Evolutionary conservation across 2,797 vertebrate genomes (phyloP).

Genomic region (Pantherophis alleghaniensis): DNA sequence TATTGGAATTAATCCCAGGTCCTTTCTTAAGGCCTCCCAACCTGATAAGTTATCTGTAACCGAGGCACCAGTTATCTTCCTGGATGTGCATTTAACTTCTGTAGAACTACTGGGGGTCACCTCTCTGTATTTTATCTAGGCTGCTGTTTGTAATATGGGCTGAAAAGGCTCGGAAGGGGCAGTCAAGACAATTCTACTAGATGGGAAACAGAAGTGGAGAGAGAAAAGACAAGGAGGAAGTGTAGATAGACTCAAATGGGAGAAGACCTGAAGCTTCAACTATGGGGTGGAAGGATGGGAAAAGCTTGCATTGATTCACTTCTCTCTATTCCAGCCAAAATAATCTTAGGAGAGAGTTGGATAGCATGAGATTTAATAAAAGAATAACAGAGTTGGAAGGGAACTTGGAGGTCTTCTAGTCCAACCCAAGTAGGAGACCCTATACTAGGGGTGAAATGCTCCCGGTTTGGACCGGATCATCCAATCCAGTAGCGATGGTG

Average conservation of each 20-base stretch:
- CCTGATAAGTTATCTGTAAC: constrained; percentile 62
- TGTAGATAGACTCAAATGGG: background rate
- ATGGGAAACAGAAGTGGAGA: background rate
- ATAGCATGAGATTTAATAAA: background rate
- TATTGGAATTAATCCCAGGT: constrained; percentile 52
- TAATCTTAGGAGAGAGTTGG: background rate
- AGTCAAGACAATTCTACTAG: background rate
- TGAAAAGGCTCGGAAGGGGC: background rate
- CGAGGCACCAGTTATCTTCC: constrained; percentile 51
- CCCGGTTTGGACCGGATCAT: too few relatives aligned
- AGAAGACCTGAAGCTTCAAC: background rate
- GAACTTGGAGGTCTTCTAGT: background rate
- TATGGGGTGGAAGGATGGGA: too few relatives aligned
- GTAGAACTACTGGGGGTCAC: constrained; percentile 5
- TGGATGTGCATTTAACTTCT: constrained; percentile 50
- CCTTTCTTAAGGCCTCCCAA: constrained; percentile 29
- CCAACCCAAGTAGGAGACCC: background rate
- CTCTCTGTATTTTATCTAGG: constrained; percentile 24
- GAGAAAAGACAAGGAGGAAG: background rate
- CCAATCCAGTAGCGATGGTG: too few relatives aligned
- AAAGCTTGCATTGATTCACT: background rate
- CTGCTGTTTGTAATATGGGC: background rate
- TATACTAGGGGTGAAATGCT: background rate
- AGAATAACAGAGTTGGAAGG: background rate
- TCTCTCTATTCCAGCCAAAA: background rate